Conservation (phyloP, 2,888 invertebrate genomes). For the Coronaproctus castanopsis region DNA sequence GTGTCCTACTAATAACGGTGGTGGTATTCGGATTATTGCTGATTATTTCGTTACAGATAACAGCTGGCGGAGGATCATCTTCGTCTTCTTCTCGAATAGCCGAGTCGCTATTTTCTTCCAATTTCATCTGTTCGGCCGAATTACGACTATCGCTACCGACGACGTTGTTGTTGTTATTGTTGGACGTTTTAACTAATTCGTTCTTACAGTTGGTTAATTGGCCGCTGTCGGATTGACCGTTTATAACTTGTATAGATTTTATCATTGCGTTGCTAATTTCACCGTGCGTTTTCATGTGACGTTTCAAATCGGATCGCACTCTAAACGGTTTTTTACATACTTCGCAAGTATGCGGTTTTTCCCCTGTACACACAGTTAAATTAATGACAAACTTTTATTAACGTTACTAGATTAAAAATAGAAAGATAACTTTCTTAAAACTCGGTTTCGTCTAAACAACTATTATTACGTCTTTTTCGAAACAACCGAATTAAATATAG, state of each 20-base stretch:
- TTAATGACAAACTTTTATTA: too few species aligned
- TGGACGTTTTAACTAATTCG: neutral
- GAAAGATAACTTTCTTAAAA: too few species aligned
- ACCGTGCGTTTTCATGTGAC: slow-evolving; percentile 53
- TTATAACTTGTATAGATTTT: neutral
- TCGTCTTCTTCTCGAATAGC: slow-evolving; percentile 4
- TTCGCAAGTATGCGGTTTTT: slow-evolving; percentile 52
- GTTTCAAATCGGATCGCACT: slow-evolving; percentile 59
- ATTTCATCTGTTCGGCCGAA: neutral
- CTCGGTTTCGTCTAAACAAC: too few species aligned
- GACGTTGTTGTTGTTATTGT: too few species aligned
- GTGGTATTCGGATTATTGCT: neutral
- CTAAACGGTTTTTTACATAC: slow-evolving; percentile 65
- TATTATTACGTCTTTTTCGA: too few species aligned
- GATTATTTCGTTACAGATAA: neutral
- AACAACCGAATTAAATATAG: too few species aligned
- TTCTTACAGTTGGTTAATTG: neutral
- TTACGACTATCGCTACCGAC: too few species aligned
- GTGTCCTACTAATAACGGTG: neutral
- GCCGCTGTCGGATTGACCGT: neutral
- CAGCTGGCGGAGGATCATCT: neutral
- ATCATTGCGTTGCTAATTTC: slow-evolving; percentile 17
- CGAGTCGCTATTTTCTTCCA: neutral
- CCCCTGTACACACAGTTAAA: slow-evolving; percentile 31
- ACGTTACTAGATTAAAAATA: too few species aligned